phyloP scores from a whole-genome alignment of 2,113 vertebrate species.

The Nibea coibor region DNA sequence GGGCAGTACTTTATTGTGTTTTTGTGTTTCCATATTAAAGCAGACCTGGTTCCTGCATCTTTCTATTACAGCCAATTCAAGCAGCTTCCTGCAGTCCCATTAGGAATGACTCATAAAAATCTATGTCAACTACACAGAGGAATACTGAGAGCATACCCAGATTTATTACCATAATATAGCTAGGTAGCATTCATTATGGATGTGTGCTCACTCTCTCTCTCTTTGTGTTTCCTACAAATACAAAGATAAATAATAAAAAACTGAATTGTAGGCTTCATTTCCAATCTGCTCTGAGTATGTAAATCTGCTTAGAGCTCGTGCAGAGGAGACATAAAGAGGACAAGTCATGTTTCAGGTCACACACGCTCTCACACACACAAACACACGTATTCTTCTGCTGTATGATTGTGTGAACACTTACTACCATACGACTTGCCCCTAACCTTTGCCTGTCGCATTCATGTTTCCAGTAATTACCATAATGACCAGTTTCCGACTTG shows the following conservation, averaged over 20 bases:
- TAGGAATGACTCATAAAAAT: constrained; percentile 66
- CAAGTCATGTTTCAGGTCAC: background rate
- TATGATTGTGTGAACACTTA: background rate
- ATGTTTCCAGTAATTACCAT: background rate
- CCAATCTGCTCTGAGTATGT: background rate
- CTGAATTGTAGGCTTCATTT: background rate
- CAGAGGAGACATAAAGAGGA: background rate
- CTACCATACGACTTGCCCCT: background rate
- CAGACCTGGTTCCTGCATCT: constrained; percentile 45
- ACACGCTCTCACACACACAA: background rate
- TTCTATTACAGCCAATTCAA: constrained; percentile 51
- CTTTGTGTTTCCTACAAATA: background rate
- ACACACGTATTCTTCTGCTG: background rate
- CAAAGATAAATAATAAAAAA: constrained; percentile 5
- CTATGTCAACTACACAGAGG: constrained; percentile 59
- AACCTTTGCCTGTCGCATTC: background rate
- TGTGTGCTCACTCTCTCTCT: constrained; percentile 12
- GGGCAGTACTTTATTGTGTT: constrained; percentile 45
- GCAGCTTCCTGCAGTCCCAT: constrained; percentile 56
- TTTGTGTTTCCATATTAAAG: constrained; percentile 62
- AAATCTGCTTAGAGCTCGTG: background rate
- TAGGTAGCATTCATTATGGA: constrained; percentile 61
- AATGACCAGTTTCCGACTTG: background rate
- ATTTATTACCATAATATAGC: constrained; percentile 61
- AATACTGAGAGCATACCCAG: constrained; percentile 42